phyloP scores from a whole-genome alignment of 2,113 vertebrate genomes.

The Azemiops feae region DNA sequence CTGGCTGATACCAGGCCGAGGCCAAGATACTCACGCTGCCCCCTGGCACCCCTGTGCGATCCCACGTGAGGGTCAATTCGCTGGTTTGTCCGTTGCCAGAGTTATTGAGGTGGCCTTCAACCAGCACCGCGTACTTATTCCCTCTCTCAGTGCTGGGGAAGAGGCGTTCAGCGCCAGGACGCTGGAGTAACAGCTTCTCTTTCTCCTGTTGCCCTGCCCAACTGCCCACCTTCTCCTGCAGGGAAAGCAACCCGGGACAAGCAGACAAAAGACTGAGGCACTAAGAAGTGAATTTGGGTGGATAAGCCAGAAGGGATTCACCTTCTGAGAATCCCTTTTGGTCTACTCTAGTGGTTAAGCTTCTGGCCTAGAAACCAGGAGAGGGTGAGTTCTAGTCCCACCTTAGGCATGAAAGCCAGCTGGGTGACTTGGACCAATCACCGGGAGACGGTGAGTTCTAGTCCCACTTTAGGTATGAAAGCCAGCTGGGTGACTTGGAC shows the following conservation, averaged over 20 bases:
- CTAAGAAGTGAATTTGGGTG: not conserved
- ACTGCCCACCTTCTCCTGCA: conserved; percentile 82
- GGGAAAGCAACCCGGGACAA: not conserved
- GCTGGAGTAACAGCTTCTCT: conserved; percentile 76
- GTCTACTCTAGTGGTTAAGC: too few species aligned
- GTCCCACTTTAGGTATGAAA: too few species aligned
- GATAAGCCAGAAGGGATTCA: not conserved
- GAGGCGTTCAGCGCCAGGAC: conserved; percentile 76
- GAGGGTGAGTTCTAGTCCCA: not conserved
- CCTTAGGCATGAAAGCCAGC: too few species aligned
- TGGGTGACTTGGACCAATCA: too few species aligned
- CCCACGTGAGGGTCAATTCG: conserved; percentile 88
- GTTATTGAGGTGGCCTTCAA: conserved; percentile 86
- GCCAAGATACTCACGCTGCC: conserved; percentile 78
- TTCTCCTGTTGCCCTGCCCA: conserved; percentile 89
- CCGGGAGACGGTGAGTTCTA: too few species aligned
- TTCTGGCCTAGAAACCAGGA: too few species aligned
- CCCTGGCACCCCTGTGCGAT: conserved; percentile 81
- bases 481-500: too few species aligned
- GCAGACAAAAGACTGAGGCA: not conserved
- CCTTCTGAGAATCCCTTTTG: too few species aligned
- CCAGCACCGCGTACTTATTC: conserved; percentile 85
- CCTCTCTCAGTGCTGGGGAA: conserved; percentile 82
- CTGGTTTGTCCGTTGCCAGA: conserved; percentile 85
- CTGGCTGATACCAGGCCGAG: not conserved